phyloP scores from a whole-genome alignment of 2,888 invertebrate genomes.

The Pimpla rufipes region DNA sequence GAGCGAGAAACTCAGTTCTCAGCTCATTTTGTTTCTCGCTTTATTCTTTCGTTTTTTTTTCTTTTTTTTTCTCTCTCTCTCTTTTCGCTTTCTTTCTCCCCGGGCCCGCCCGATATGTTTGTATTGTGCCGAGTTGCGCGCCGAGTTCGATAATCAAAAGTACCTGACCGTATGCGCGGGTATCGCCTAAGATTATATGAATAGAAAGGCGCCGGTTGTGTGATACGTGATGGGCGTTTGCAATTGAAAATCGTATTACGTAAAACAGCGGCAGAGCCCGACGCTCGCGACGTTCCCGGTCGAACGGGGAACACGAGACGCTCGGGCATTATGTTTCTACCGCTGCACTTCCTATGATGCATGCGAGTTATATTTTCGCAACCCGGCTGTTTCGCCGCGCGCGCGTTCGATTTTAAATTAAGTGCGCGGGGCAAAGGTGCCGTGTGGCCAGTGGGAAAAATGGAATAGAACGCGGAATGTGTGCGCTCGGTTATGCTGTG shows the following conservation, averaged over 20 bases:
- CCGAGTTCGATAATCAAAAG: conserved; percentile 80
- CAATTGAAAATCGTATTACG: conserved; percentile 81
- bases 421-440: no score
- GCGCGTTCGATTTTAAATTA: no score
- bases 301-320: conserved; percentile 8
- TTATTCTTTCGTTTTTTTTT: not conserved
- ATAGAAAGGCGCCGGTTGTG: conserved; percentile 79
- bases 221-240: conserved; percentile 81
- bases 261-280: conserved; percentile 71
- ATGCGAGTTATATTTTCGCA: no score
- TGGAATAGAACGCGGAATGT: no score
- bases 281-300: conserved; percentile 39
- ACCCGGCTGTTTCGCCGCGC: no score
- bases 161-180: conserved; percentile 68
- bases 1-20: conserved; percentile 49
- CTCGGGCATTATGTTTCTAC: not conserved
- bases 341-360: no score
- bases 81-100: conserved; percentile 23
- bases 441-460: no score
- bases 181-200: conserved; percentile 77
- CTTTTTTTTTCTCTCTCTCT: conserved; percentile 35
- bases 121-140: conserved; percentile 74
- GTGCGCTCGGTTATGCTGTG: no score
- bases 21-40: conserved; percentile 46
- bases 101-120: conserved; percentile 75